These are phyloP conservation scores for Ceryle rudis DNA, from an alignment of 2,797 vertebrate species.

Conservation along the genomic window DNA sequence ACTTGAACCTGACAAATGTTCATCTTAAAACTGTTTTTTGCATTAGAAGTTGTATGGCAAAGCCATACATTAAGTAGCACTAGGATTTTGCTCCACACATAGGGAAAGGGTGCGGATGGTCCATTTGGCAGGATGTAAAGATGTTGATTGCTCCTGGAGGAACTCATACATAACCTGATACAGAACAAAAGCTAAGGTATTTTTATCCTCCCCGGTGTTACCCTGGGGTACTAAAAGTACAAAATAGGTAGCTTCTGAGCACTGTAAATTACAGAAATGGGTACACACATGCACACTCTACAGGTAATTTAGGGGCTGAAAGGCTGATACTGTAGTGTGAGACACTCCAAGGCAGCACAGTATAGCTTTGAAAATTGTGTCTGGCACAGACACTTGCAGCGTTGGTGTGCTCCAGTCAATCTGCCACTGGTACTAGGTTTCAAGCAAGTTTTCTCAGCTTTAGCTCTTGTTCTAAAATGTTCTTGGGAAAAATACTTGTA, in stretches of 20 bases:
- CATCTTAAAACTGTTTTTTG: not conserved
- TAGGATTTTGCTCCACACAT: not conserved
- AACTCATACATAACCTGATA: not conserved
- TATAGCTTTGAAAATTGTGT: not conserved
- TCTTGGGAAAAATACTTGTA: not conserved
- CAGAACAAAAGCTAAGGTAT: not conserved
- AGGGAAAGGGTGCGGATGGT: not conserved
- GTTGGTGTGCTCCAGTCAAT: not conserved
- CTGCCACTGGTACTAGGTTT: not conserved
- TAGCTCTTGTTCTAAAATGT: not conserved
- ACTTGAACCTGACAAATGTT: not conserved
- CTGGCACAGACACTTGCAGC: fast-evolving
- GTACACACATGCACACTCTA: not conserved
- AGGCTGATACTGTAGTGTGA: not conserved
- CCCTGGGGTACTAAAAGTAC: not conserved
- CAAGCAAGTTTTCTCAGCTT: not conserved
- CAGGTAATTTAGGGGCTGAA: not conserved
- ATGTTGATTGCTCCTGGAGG: not conserved
- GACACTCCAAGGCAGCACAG: not conserved
- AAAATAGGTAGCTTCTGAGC: not conserved
- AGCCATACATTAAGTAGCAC: not conserved
- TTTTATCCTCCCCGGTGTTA: not conserved
- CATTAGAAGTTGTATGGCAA: not conserved
- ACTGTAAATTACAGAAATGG: not conserved
- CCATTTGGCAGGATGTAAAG: not conserved